Evolutionary conservation across 2,797 vertebrate species (phyloP), one percentile per base, ranked within the genome.

Genomic region (Salarias fasciatus): DNA sequence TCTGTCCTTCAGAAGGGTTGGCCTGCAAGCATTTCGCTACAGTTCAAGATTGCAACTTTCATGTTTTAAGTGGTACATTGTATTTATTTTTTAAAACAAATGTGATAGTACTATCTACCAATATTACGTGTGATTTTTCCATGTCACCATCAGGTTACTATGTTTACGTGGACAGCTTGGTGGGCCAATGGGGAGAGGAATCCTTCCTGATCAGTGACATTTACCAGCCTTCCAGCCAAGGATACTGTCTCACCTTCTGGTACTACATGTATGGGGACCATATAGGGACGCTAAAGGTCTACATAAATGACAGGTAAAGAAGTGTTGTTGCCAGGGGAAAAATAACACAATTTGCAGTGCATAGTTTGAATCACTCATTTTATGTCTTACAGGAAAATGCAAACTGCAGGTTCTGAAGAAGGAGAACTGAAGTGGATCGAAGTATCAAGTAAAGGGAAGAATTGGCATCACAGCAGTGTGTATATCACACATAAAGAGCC

Each of bases 211-310:
- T 88, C 33, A 88, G 93, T 72, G 91, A 92, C 12, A 83, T 92
- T 42, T 69, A 90, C 40, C 76, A 84, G 29, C 77, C 86, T 6
- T 59, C 82, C 84, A 77, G 53, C 24, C 80, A 56, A 61, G 88
- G 87, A 18, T 83, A 90, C 80, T 93, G 92, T 79, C 80, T 93
- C 24, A 83, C 37, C 12, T 94, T 93, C 80, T 94, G 93, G 92
- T 92, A 92, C 75, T 88, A 93, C 58, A 92, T 92, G 83, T 71
- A 72, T 42, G 90, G 89, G 8, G 14, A 57, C 50, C n/a, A 90
- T 1, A 63, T 87, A 1, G 92, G 92, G 48, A 90, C 84, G 4
- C 90, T 93, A 5, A 86, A 33, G 37, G 71, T 93, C 59, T 86
- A 75, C 36, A 37, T 82, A 5, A 91, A 91, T 61, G 83, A 91